Evolutionary conservation across 2,797 vertebrate genomes (phyloP), one percentile per base, ranked within the genome.

Genomic region (Sandelia bainsii): DNA sequence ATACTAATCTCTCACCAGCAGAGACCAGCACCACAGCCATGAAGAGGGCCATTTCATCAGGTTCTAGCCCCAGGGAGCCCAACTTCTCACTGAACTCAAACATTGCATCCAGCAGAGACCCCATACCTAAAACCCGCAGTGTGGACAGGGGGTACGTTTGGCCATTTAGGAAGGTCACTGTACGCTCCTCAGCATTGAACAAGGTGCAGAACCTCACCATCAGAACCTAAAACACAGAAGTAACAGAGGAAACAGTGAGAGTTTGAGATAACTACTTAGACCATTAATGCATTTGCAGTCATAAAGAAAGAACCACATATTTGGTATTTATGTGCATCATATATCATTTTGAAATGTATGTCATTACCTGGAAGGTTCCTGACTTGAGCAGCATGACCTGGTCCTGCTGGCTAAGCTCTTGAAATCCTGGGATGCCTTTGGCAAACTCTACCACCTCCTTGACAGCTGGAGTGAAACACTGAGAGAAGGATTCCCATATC

Each of bases 361-460:
- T 50, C 7, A 58, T 66, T 92, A 96, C 95, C 95, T 96, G 94
- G 80, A 96, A 96, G 48, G 95, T 96, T 73, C 95, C 95, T 11
- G 95, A 94, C 86, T 96, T 96, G 34, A 96, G 93, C 82, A 96
- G 89, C 93, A 95, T 94, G 84, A 96, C 93, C 74, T 96, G 95
- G 88, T 96, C 95, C 22, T 95, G 93, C 69, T 95, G 95, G 87
- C 94, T 93, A 27, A 96, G 94, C 77, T 91, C 91, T 83, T 94
- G 94, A 80, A 96, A 96, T 52, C 95, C 95, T 16, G 95, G 95
- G 75, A 96, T 95, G 53, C 95, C 95, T 76, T 95, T 95, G 52
- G 95, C 94, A 72, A 96, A 96, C 86, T 95, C 95, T 13, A 96
- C 95, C 72, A 96, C 95, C 79, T 96, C 94, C 48, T 92, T 94